phyloP scores from a whole-genome alignment of 2,888 invertebrate genomes.

The Rhodophaea formosa region DNA sequence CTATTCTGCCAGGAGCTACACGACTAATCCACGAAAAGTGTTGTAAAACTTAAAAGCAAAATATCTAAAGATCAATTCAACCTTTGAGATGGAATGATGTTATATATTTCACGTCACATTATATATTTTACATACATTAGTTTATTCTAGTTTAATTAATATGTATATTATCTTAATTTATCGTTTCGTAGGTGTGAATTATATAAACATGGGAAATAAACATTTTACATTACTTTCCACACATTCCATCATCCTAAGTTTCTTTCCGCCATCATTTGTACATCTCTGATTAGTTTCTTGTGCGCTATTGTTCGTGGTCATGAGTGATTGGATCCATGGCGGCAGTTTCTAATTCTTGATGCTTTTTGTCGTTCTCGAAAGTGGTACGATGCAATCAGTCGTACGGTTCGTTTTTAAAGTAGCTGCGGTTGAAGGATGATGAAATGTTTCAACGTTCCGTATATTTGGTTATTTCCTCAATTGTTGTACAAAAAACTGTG shows the following conservation, averaged over 20 bases:
- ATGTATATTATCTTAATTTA: too few relatives aligned
- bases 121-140: too few relatives aligned
- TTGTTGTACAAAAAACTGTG: background rate
- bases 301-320: constrained; percentile 31
- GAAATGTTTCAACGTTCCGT: background rate
- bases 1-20: too few relatives aligned
- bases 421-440: background rate
- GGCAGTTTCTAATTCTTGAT: constrained; percentile 29
- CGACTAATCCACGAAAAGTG: too few relatives aligned
- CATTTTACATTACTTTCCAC: too few relatives aligned
- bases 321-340: constrained; percentile 31
- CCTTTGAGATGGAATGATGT: too few relatives aligned
- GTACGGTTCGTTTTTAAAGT: constrained; percentile 1
- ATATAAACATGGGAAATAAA: too few relatives aligned
- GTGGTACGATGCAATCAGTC: constrained; percentile 6
- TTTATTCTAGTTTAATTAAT: too few relatives aligned
- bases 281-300: constrained; percentile 22
- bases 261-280: background rate
- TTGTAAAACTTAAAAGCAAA: too few relatives aligned
- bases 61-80: too few relatives aligned
- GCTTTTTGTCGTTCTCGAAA: constrained; percentile 16
- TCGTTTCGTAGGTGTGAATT: too few relatives aligned
- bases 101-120: too few relatives aligned
- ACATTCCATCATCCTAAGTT: background rate
- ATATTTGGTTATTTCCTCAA: background rate